Evolutionary conservation across 2,888 invertebrate species (phyloP), one percentile per base, ranked within the genome.

Genomic region (Scaptomyza flava): DNA sequence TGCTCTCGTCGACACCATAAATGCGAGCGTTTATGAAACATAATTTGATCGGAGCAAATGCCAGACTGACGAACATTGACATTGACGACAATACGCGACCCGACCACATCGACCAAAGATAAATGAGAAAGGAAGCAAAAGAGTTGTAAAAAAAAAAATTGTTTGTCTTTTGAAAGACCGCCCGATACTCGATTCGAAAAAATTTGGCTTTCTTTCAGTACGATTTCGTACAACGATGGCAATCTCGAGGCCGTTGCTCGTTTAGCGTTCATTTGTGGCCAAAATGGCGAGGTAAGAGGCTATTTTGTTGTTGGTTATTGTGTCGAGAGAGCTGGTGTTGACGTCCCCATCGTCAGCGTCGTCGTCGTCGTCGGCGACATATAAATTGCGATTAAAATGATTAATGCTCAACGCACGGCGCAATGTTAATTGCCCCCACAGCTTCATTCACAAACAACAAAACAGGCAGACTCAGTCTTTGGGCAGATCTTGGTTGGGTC

Each of bases 341-440:
- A 87, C 78, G 83, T 76, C 78, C 78, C n/a, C n/a, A n/a, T n/a
- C n/a, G n/a, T n/a, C n/a, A n/a, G n/a, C n/a, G n/a, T n/a, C n/a
- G n/a, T 68, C 74, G 75, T 74, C 77, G 83, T 78, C 78, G 80
- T 67, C 75, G 75, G 74, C 75, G 89, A 88, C 90, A 90, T 81
- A 83, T 86, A 87, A 90, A 90, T 90, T 90, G 90, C 90, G 90
- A 90, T 90, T 90, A 90, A 90, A 90, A 90, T 90, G 90, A 90
- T 90, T 90, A 90, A 90, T 90, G 90, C 81, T 79, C 80, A 88
- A 79, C 80, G 87, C 82, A 87, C 87, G 75, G 89, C 87, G 86
- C 84, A 90, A 90, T 90, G 91, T 90, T 90, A 90, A 90, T 90
- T 90, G 91, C 88, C 88, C 86, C 88, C 87, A 73, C 79, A 68